These are phyloP conservation scores for Poecilia gillii DNA, from an alignment of 2,797 vertebrate genomes.

Conservation along the genomic window DNA sequence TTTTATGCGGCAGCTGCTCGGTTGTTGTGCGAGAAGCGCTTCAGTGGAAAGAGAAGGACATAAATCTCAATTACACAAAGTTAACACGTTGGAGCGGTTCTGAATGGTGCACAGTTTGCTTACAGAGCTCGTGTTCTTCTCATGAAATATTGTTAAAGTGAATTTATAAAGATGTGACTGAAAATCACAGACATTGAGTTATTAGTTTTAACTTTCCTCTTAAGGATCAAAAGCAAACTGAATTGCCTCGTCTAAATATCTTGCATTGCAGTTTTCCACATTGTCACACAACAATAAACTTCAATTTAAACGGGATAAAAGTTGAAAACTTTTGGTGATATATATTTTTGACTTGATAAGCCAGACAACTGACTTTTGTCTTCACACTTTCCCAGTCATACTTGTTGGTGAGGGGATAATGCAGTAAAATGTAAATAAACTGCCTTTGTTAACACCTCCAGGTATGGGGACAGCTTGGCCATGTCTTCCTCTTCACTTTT, in stretches of 20 bases:
- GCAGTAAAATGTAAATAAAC: no score
- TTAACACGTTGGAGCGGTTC: neutral
- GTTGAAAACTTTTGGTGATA: no score
- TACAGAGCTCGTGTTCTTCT: slow-evolving; percentile 20
- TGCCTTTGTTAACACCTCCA: no score
- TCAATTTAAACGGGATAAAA: neutral
- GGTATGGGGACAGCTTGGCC: no score
- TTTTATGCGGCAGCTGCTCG: slow-evolving; percentile 8
- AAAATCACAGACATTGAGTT: slow-evolving; percentile 5
- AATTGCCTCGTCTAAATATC: slow-evolving; percentile 2
- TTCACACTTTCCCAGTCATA: no score
- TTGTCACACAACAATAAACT: neutral
- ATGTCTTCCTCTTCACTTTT: no score
- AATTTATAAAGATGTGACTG: neutral
- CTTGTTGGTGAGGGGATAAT: no score
- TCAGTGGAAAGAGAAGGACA: neutral
- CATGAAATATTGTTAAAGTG: neutral
- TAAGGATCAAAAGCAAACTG: slow-evolving; percentile 14
- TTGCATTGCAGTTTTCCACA: neutral
- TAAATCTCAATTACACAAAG: slow-evolving; percentile 25
- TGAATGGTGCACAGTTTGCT: neutral
- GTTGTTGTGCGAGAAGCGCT: neutral
- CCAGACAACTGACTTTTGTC: no score
- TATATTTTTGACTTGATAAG: no score
- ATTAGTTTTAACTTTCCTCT: slow-evolving; percentile 8